Evolutionary conservation across 2,888 invertebrate genomes (phyloP), one percentile per base, ranked within the genome.

Genomic region (Lasioglossum malachurum): DNA sequence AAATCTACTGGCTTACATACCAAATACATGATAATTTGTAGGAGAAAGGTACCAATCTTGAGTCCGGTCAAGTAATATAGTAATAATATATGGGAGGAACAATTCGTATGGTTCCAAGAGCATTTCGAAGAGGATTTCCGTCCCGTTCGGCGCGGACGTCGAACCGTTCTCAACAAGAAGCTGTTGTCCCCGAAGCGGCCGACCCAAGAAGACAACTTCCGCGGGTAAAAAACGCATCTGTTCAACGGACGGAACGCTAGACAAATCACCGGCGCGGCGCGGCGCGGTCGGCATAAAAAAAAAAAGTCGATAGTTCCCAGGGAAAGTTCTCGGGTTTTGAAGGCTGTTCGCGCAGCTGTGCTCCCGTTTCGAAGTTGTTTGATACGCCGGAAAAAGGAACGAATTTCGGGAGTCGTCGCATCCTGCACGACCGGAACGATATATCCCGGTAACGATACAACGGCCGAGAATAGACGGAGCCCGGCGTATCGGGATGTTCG

Each of bases 371-470:
- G 64, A 76, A 81, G 57, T 27, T 78, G 19, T 23, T 27, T 5
- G 44, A 35, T 75, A 69, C 31, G 23, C 49, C 41, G 44, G 49
- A 64, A 69, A 74, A 76, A 57, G 35, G 31, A 67, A 46, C 31
- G 67, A 35, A 69, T 57, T 71, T 71, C 41, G 41, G 41, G 41
- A 46, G 69, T 49, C 35, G 73, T 71, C 41, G 71, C 69, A 69
- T 23, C 35, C 69, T 69, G 38, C 38, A 38, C 69, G 69, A 38
- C 69, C 69, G 69, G 69, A 38, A 23, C 38, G 23, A 35, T 64
- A 35, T 8, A 38, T 23, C 69, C 69, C 64, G n/a, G 57, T 64
- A 81, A 80, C 74, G 74, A 73, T 69, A 76, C 79, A 75, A 69
- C 78, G 14, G 31, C 31, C 49, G 71, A 4, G 41, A 27, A 46